phyloP scores from a whole-genome alignment of 64 coral and sea anemone species.

The Porites australiensis region DNA sequence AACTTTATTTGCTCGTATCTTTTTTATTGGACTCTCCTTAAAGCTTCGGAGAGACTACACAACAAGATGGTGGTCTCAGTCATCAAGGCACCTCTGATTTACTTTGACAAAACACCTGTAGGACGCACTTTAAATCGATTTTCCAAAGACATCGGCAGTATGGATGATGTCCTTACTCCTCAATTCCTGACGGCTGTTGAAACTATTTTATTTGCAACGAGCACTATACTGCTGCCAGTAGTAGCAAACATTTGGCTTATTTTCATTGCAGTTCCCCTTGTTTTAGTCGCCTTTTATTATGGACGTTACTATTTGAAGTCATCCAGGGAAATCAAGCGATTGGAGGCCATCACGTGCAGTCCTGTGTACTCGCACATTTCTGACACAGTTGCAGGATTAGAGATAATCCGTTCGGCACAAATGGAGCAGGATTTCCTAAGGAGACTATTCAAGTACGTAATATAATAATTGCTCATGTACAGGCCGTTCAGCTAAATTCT shows the following conservation, averaged over 20 bases:
- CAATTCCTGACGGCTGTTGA: slow-evolving; percentile 45
- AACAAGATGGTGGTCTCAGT: not conserved
- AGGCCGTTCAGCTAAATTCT: too few relatives aligned
- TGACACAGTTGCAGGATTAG: slow-evolving; percentile 67
- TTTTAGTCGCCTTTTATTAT: slow-evolving; percentile 22
- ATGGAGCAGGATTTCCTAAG: slow-evolving; percentile 48
- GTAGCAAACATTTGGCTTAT: slow-evolving; percentile 64
- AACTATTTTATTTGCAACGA: slow-evolving; percentile 7
- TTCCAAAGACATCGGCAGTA: slow-evolving; percentile 71
- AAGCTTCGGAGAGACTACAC: slow-evolving; percentile 6
- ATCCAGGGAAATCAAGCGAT: slow-evolving; percentile 69
- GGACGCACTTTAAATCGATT: slow-evolving; percentile 67
- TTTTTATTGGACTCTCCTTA: slow-evolving; percentile 36
- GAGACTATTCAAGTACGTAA: slow-evolving; percentile 51
- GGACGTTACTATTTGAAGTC: slow-evolving; percentile 63
- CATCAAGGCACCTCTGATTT: not conserved
- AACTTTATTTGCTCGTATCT: slow-evolving; percentile 26
- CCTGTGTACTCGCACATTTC: slow-evolving; percentile 76
- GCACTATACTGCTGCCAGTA: slow-evolving; percentile 51
- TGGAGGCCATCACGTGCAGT: slow-evolving; percentile 80
- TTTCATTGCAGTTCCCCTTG: slow-evolving; percentile 17
- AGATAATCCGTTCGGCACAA: slow-evolving; percentile 51
- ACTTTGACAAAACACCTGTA: not conserved
- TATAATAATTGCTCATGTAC: too few relatives aligned
- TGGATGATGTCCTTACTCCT: slow-evolving; percentile 59